Evolutionary conservation across 2,113 vertebrate species (phyloP).

Genomic region (Nothocercus nigrocapillus): DNA sequence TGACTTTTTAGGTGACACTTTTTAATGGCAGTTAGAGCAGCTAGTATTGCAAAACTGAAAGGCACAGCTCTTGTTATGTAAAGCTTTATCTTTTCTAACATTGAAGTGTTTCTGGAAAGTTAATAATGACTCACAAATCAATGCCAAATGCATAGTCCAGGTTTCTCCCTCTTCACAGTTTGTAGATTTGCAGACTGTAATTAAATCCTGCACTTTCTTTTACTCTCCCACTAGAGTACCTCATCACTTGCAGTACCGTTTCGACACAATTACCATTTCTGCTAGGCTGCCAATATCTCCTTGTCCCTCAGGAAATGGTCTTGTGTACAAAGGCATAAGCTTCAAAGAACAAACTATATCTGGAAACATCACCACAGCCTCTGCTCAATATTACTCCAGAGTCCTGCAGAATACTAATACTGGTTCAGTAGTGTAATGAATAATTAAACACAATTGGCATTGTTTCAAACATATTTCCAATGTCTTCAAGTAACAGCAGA

Average conservation of each 20-base stretch:
- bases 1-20: conserved; percentile 11
- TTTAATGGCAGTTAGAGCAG: neutral
- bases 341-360: conserved; percentile 69
- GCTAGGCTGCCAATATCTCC: conserved; percentile 41
- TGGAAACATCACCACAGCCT: conserved; percentile 48
- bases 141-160: conserved; percentile 53
- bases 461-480: conserved; percentile 46
- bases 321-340: conserved; percentile 47
- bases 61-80: neutral
- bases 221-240: conserved; percentile 19
- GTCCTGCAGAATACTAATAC: conserved; percentile 64
- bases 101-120: conserved; percentile 50
- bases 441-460: conserved; percentile 60
- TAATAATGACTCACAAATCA: conserved; percentile 69
- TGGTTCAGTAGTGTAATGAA: conserved; percentile 46
- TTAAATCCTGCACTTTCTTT: conserved; percentile 68
- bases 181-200: conserved; percentile 56
- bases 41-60: neutral
- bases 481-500: conserved; percentile 17
- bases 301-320: conserved; percentile 46
- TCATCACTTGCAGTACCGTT: conserved; percentile 21
- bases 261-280: conserved; percentile 64
- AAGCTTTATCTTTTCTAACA: conserved; percentile 50
- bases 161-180: conserved; percentile 25
- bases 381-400: conserved; percentile 47